Conservation (phyloP, 2,888 invertebrate genomes). For the Drosophila dives region DNA sequence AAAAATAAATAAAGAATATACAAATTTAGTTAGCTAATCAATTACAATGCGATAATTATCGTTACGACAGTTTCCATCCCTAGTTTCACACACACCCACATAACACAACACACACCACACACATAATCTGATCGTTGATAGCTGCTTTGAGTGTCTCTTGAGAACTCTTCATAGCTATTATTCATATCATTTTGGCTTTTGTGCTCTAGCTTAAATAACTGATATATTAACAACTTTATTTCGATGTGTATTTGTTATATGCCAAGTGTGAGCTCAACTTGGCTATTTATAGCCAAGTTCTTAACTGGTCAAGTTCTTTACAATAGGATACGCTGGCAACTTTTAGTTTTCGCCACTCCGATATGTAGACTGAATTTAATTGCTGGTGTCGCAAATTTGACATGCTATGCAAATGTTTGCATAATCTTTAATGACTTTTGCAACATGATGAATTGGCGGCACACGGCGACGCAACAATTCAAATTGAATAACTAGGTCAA, state of each 20-base stretch:
- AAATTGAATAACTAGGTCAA: slow-evolving; percentile 63
- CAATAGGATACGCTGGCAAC: slow-evolving; percentile 12
- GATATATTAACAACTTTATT: slow-evolving; percentile 50
- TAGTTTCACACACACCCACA: slow-evolving; percentile 48
- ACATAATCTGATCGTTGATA: slow-evolving; percentile 42
- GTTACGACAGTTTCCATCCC: slow-evolving; percentile 30
- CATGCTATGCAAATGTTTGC: slow-evolving; percentile 56
- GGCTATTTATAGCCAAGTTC: slow-evolving; percentile 43
- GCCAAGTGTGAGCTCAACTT: slow-evolving; percentile 21
- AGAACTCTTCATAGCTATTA: slow-evolving; percentile 43
- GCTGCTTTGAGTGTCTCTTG: slow-evolving; percentile 48
- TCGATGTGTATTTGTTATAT: slow-evolving; percentile 28
- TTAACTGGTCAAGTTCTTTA: slow-evolving; percentile 35
- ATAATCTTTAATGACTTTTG: slow-evolving; percentile 44
- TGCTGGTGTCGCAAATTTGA: slow-evolving; percentile 7
- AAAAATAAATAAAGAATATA: background rate
- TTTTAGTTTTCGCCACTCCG: slow-evolving; percentile 38
- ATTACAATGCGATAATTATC: slow-evolving; percentile 18
- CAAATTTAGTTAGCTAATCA: background rate
- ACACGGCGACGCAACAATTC: slow-evolving; percentile 41
- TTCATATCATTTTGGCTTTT: slow-evolving; percentile 23
- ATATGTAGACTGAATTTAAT: slow-evolving; percentile 31
- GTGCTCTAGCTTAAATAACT: slow-evolving; percentile 41
- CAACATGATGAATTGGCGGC: slow-evolving; percentile 56
- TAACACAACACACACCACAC: background rate